A percentile compares a stretch with the other conserved stretches of the same genome.
Conservation (phyloP, 2,797 vertebrate genomes). For the Lagodon rhomboides region DNA sequence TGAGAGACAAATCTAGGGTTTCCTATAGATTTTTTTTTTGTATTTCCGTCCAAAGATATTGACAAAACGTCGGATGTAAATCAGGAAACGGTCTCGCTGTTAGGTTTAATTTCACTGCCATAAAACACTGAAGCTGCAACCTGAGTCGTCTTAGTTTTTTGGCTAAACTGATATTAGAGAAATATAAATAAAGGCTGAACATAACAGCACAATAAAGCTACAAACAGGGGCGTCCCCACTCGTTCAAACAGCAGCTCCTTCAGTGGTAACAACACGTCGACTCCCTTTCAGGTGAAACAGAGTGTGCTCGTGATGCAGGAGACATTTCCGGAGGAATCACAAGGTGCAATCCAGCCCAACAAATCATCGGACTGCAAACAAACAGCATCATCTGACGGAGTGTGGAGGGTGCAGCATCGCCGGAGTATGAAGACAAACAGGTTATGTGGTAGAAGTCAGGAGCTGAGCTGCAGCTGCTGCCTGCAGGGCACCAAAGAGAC, state of each 20-base stretch:
- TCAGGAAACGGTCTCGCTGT: neutral
- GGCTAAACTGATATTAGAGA: neutral
- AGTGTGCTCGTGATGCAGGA: neutral
- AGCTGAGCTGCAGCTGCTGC: neutral
- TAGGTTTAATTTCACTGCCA: neutral
- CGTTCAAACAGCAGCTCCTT: conserved; percentile 1
- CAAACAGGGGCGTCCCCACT: neutral
- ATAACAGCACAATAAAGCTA: neutral
- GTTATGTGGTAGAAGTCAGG: conserved; percentile 33
- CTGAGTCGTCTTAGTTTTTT: neutral
- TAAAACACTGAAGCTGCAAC: neutral
- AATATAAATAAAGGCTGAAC: neutral
- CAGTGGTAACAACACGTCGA: neutral
- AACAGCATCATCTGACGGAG: conserved; percentile 1
- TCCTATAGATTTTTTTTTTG: neutral
- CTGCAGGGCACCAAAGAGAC: neutral
- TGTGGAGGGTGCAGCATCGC: neutral
- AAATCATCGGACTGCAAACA: conserved; percentile 21
- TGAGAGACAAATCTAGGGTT: no score
- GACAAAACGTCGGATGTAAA: neutral
- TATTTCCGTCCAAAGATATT: neutral
- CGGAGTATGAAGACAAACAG: conserved; percentile 45
- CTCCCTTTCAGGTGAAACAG: conserved; percentile 19
- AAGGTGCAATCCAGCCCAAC: neutral
- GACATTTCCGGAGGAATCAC: neutral